Base-by-base conservation (phyloP, 1,140 invertebrate species). In the Prorops nasuta region DNA sequence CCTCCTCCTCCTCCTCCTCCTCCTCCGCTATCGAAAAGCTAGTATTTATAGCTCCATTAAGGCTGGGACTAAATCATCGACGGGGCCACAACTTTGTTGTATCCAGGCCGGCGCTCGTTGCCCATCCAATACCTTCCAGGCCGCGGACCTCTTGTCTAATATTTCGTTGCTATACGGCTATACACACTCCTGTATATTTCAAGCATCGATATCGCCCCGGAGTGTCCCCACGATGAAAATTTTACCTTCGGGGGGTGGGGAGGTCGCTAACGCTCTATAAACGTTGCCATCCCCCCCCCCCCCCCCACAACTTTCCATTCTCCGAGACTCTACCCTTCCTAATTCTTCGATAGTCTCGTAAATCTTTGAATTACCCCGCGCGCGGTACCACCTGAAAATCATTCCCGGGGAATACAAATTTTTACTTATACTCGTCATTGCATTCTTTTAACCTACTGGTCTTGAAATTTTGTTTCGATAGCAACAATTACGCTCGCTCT, bases 21-120 rank as follows among this genome's bases (percentile, higher is more conserved):
- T 59, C 58, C 56, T 63, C 51, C 57, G 54, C 56, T 73, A 77
- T 75, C 69, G 73, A 76, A 73, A 74, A 75, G 67, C 75, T 67
- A 72, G 72, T 74, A 77, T 77, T 76, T 75, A 75, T 77, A 75
- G 73, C 70, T 76, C 75, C 70, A 77, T 77, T 75, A 77, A 74
- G 72, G 71, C 64, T 64, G 67, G 50, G 71, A 69, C 73, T 75
- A 76, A 77, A 77, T 75, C 74, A 77, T 76, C 66, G 71, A 56
- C 38, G 61, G 56, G 67, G 72, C 72, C 66, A 54, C 73, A 77
- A 77, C 72, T 77, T 75, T 74, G 74, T 74, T 74, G 72, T 74
- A 72, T 62, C 58, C 57, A 49, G 50, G 35, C 41, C 49, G 52
- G 57, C 45, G 49, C 49, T 46, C 51, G 55, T 62, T 63, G 63